These are phyloP conservation scores for Mechanitis mazaeus DNA, from an alignment of 2,888 invertebrate species.

Conservation along the genomic window DNA sequence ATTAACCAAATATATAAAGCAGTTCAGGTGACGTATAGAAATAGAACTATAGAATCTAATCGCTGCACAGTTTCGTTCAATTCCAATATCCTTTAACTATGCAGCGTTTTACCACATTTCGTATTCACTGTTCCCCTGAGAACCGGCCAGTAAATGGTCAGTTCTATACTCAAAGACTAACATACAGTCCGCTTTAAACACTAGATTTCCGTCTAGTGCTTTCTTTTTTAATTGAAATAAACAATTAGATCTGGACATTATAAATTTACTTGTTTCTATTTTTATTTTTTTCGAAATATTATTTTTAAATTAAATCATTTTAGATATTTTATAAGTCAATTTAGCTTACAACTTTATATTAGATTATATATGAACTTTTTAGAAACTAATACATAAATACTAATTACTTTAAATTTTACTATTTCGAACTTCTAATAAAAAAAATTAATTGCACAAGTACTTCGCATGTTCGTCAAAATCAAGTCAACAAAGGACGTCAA, in stretches of 20 bases:
- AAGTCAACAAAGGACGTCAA: conserved; percentile 6
- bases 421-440: neutral
- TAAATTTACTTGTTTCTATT: too few species aligned
- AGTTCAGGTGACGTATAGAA: conserved; percentile 18
- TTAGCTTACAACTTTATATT: too few species aligned
- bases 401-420: too few species aligned
- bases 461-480: neutral
- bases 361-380: too few species aligned
- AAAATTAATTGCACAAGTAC: neutral
- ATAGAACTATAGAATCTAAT: conserved; percentile 31
- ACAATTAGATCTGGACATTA: too few species aligned
- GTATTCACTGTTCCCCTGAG: conserved; percentile 32
- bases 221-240: neutral
- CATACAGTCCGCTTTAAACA: conserved; percentile 14
- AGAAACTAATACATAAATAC: too few species aligned
- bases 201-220: conserved; percentile 1
- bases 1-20: conserved; percentile 7
- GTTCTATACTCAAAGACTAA: conserved; percentile 38
- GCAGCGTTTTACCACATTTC: conserved; percentile 35
- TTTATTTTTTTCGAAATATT: too few species aligned
- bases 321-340: too few species aligned
- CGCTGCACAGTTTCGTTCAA: conserved; percentile 30
- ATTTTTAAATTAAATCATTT: too few species aligned
- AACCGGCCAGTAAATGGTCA: conserved; percentile 46
- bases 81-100: conserved; percentile 34